Conservation (phyloP, 2,888 invertebrate genomes). For the Drosophila paucipuncta region DNA sequence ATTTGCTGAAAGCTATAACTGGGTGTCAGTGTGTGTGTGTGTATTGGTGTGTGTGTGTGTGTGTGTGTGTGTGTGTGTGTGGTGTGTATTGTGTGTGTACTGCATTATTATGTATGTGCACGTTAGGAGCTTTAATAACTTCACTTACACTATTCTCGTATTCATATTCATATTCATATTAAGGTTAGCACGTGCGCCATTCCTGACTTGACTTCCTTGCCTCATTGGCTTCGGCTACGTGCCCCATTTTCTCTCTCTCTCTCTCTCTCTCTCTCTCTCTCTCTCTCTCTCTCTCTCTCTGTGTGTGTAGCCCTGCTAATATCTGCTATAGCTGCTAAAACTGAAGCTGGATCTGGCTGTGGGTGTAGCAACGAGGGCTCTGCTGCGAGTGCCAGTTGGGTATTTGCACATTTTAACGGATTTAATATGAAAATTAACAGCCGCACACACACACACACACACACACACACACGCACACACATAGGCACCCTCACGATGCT, state of each 20-base stretch:
- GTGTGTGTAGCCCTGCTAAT: constrained; percentile 13
- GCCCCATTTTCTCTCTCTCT: too few relatives aligned
- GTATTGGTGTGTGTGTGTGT: constrained; percentile 2
- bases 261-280: too few relatives aligned
- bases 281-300: background rate
- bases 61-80: constrained; percentile 4
- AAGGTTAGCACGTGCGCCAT: constrained; percentile 49
- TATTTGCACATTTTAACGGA: constrained; percentile 79
- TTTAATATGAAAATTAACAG: constrained; percentile 79
- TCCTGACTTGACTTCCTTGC: constrained; percentile 44
- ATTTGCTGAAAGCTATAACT: constrained; percentile 61
- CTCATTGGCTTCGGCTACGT: constrained; percentile 24
- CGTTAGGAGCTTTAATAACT: constrained; percentile 70
- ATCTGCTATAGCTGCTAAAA: constrained; percentile 11
- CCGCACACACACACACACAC: constrained; percentile 31
- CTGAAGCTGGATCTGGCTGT: constrained; percentile 15
- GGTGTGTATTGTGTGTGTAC: constrained; percentile 21
- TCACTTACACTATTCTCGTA: constrained; percentile 71
- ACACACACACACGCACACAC: background rate
- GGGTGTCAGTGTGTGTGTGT: constrained; percentile 22
- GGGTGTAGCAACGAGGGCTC: background rate
- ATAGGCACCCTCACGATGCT: background rate
- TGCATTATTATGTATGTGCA: constrained; percentile 41
- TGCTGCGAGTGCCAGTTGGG: constrained; percentile 67
- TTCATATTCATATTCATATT: constrained; percentile 56